Percentiles rank a stretch among this genome's conserved stretches.
Conservation (phyloP, 2,888 invertebrate genomes). For the Drosophila rellima region DNA sequence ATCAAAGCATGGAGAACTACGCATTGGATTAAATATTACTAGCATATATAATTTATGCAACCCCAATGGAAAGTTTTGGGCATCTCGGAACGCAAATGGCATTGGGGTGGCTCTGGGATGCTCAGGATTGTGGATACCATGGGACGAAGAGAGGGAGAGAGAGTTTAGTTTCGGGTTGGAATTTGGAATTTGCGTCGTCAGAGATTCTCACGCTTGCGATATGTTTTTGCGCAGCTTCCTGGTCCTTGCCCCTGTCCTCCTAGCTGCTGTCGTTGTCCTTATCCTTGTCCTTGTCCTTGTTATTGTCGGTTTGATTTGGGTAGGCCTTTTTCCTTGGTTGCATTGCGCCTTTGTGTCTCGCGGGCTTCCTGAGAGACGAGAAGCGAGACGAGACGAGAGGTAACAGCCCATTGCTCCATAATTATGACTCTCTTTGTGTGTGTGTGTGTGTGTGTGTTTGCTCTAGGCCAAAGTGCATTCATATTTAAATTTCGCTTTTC, state of each 20-base stretch:
- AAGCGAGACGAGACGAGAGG: conserved; percentile 2
- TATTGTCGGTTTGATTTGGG: conserved; percentile 72
- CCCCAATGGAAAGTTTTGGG: conserved; percentile 56
- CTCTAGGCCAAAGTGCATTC: conserved; percentile 62
- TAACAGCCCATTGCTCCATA: conserved; percentile 45
- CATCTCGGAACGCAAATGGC: conserved; percentile 15
- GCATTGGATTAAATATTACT: conserved; percentile 49
- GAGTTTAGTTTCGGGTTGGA: conserved; percentile 22
- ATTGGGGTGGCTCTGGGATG: conserved; percentile 57
- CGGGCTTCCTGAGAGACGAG: conserved; percentile 50
- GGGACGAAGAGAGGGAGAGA: conserved; percentile 9
- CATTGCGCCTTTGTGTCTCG: conserved; percentile 69
- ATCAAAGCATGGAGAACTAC: conserved; percentile 59
- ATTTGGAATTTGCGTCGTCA: conserved; percentile 60
- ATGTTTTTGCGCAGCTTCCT: conserved; percentile 53
- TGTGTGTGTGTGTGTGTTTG: conserved; percentile 1
- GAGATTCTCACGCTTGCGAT: conserved; percentile 68
- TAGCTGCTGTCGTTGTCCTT: conserved; percentile 41
- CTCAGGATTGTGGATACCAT: conserved; percentile 64
- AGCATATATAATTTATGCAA: conserved; percentile 69
- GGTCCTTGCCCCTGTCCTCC: conserved; percentile 3
- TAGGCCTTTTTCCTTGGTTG: conserved; percentile 55
- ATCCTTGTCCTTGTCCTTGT: conserved; percentile 51
- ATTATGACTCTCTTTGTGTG: conserved; percentile 30
- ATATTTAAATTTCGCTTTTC: conserved; percentile 50